A percentile compares a stretch with the other conserved stretches of the same genome.
These are phyloP conservation scores for Charina bottae DNA, from an alignment of 2,113 vertebrate species.

Conservation along the genomic window DNA sequence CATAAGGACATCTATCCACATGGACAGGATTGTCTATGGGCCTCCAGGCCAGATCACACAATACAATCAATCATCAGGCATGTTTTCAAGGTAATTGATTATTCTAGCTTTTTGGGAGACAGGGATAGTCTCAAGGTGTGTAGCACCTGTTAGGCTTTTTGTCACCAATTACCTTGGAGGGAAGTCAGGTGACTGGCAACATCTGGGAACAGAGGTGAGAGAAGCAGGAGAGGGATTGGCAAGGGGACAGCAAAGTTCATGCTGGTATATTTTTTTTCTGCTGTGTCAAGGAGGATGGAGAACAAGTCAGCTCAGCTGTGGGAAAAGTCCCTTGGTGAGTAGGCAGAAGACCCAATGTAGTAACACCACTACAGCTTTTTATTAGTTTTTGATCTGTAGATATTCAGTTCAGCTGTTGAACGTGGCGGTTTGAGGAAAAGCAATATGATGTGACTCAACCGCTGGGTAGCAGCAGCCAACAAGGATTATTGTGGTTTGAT, in stretches of 20 bases:
- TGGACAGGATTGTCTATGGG: neutral
- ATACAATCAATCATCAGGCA: neutral
- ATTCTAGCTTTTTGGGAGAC: neutral
- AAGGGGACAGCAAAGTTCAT: neutral
- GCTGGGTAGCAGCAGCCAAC: neutral
- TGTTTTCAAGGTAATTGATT: neutral
- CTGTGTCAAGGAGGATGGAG: neutral
- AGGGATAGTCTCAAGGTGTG: neutral
- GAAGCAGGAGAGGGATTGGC: neutral
- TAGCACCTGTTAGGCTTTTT: neutral
- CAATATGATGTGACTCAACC: neutral
- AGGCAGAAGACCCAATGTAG: neutral
- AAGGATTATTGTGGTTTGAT: neutral
- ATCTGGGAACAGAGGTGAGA: neutral
- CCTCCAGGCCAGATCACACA: neutral
- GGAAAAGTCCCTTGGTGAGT: neutral
- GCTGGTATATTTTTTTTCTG: neutral
- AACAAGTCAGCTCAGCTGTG: neutral
- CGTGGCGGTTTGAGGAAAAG: neutral
- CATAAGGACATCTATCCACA: neutral
- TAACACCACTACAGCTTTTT: neutral
- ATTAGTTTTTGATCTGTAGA: neutral
- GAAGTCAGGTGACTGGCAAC: neutral
- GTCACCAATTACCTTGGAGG: neutral
- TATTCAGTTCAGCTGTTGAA: neutral